A percentile compares a stretch with the other conserved stretches of the same genome.
Conservation (phyloP, 2,113 vertebrate species). For the Tursiops truncatus region DNA sequence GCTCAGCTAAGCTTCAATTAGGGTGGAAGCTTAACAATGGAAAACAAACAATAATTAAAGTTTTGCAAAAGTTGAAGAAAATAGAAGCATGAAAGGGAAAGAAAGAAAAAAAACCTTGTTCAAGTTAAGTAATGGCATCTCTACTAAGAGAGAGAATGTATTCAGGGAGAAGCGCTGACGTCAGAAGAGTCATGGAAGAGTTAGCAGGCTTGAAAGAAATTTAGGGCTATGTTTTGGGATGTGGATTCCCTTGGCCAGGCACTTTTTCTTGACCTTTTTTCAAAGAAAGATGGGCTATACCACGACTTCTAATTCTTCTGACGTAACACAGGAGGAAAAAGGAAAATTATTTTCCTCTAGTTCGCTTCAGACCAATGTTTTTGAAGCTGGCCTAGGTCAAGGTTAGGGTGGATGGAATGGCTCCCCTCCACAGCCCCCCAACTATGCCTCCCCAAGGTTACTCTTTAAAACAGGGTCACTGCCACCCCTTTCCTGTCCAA, state of each 20-base stretch:
- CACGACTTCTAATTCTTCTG: neutral
- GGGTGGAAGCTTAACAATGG: neutral
- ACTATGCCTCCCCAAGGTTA: accelerated
- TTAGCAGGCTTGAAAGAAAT: neutral
- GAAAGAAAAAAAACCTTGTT: neutral
- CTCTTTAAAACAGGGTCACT: neutral
- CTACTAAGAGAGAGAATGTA: neutral
- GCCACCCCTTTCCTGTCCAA: neutral
- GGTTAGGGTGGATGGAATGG: neutral
- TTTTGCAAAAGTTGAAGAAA: neutral
- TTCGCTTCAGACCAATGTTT: neutral
- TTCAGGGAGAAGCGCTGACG: neutral
- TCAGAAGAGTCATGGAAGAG: neutral
- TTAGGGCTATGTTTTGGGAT: neutral
- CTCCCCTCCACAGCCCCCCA: accelerated
- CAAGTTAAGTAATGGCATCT: neutral
- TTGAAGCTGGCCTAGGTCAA: neutral
- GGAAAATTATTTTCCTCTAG: neutral
- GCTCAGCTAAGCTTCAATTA: no score
- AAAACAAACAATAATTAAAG: conserved; percentile 9
- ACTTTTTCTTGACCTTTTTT: neutral
- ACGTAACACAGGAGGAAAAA: neutral
- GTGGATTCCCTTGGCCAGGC: neutral
- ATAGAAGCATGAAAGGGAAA: neutral
- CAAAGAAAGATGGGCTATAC: neutral